These are phyloP conservation scores for Protobothrops flavoviridis DNA, from an alignment of 2,113 vertebrate genomes.

Conservation along the genomic window DNA sequence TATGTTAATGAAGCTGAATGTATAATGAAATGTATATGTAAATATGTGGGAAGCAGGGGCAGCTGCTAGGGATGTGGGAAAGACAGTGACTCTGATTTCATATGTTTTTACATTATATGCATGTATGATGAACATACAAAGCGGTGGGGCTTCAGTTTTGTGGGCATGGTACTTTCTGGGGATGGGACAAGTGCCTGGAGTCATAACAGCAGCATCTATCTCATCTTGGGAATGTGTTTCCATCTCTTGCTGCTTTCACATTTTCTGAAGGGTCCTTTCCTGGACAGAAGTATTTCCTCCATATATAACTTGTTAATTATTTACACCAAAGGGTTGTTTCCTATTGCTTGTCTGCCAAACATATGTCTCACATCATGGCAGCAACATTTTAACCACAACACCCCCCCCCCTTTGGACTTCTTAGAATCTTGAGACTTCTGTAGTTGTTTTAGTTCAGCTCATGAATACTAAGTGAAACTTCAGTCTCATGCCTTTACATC, in stretches of 20 bases:
- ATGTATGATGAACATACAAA: not conserved
- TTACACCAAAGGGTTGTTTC: constrained; percentile 4
- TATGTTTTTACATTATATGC: not conserved
- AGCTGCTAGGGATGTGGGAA: not conserved
- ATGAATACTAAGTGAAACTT: not conserved
- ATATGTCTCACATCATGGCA: not conserved
- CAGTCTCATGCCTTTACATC: not conserved
- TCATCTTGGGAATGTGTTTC: constrained; percentile 52
- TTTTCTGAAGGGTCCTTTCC: constrained; percentile 42
- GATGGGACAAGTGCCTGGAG: constrained; percentile 40
- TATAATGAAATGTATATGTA: not conserved
- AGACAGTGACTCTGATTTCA: not conserved
- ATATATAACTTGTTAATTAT: constrained; percentile 11
- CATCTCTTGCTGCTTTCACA: constrained; percentile 35
- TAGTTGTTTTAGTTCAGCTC: no score
- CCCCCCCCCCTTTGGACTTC: not conserved
- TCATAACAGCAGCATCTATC: constrained; percentile 49
- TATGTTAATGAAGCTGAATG: not conserved
- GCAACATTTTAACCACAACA: not conserved
- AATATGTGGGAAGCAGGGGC: not conserved
- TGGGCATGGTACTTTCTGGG: constrained; percentile 35
- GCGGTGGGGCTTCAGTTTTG: not conserved
- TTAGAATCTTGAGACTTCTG: not conserved
- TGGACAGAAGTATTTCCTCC: constrained; percentile 1
- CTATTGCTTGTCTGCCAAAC: not conserved